Percentiles rank a stretch among this genome's conserved stretches.
Evolutionary conservation across 2,797 vertebrate genomes (phyloP).

Genomic region (Tiaroga cobitis): DNA sequence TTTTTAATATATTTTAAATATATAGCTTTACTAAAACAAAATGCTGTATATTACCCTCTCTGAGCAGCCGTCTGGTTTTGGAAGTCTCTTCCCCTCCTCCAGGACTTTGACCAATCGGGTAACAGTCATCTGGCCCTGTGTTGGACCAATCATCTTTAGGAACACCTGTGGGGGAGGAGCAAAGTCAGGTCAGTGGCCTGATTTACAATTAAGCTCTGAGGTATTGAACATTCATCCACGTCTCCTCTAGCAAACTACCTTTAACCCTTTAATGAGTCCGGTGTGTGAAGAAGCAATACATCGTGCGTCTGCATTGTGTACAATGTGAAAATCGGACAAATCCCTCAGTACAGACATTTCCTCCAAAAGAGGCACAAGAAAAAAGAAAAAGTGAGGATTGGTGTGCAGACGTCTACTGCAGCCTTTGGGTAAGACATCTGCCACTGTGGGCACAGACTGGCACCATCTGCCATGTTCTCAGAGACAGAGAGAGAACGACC

Average conservation of each 20-base stretch:
- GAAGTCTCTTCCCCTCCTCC: constrained; percentile 87
- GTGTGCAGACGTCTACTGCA: constrained; percentile 43
- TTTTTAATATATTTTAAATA: background rate
- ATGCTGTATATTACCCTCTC: constrained; percentile 67
- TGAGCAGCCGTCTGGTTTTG: constrained; percentile 82
- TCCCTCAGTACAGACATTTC: background rate
- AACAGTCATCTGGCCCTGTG: constrained; percentile 95
- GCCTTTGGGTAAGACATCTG: constrained; percentile 64
- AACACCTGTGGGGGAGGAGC: constrained; percentile 79
- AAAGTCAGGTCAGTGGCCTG: constrained; percentile 5
- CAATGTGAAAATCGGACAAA: constrained; percentile 1
- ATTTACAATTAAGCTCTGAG: background rate
- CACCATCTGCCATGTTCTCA: constrained; percentile 66
- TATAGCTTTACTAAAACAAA: background rate
- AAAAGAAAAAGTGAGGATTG: constrained; percentile 3
- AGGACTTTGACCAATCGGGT: constrained; percentile 85
- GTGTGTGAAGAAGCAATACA: background rate
- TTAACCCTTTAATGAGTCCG: background rate
- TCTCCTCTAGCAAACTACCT: background rate
- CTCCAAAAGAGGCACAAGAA: background rate
- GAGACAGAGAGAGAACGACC: constrained; percentile 24
- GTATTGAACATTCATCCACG: background rate
- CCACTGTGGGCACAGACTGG: constrained; percentile 60
- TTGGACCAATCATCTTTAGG: constrained; percentile 87
- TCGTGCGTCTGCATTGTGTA: background rate